phyloP scores from a whole-genome alignment of 2,113 vertebrate species.

The Pituophis catenifer region DNA sequence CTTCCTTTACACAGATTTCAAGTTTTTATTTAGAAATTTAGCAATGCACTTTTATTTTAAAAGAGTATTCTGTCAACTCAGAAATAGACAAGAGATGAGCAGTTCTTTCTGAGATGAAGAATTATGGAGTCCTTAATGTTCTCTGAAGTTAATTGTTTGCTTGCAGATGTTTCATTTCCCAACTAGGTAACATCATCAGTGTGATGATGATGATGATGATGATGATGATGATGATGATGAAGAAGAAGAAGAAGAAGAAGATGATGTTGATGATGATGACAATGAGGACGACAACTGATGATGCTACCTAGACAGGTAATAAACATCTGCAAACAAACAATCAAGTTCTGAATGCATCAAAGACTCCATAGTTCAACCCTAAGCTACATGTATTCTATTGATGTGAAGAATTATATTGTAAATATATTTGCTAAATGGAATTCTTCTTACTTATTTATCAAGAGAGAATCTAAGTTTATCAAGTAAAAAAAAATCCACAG shows the following conservation, averaged over 20 bases:
- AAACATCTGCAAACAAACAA: not conserved
- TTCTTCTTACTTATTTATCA: not conserved
- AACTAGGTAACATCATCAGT: too few relatives aligned
- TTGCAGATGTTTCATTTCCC: too few relatives aligned
- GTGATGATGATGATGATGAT: too few relatives aligned
- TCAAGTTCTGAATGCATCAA: not conserved
- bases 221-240: too few relatives aligned
- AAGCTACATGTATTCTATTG: not conserved
- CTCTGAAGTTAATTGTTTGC: too few relatives aligned
- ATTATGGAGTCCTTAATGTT: not conserved
- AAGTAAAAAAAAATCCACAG: not conserved
- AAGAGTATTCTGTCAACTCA: not conserved
- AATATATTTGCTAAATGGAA: not conserved
- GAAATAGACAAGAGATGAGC: not conserved
- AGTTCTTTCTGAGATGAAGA: not conserved
- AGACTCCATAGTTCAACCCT: too few relatives aligned
- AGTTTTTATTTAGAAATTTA: not conserved
- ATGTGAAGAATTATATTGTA: not conserved
- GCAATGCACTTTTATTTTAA: not conserved
- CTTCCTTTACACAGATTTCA: not conserved
- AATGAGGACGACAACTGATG: too few relatives aligned
- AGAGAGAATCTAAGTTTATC: not conserved
- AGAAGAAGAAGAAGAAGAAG: too few relatives aligned
- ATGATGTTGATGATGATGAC: too few relatives aligned
- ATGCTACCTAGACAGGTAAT: too few relatives aligned